Evolutionary conservation across 1,140 invertebrate genomes (phyloP).

Genomic region (Eumeta japonica): DNA sequence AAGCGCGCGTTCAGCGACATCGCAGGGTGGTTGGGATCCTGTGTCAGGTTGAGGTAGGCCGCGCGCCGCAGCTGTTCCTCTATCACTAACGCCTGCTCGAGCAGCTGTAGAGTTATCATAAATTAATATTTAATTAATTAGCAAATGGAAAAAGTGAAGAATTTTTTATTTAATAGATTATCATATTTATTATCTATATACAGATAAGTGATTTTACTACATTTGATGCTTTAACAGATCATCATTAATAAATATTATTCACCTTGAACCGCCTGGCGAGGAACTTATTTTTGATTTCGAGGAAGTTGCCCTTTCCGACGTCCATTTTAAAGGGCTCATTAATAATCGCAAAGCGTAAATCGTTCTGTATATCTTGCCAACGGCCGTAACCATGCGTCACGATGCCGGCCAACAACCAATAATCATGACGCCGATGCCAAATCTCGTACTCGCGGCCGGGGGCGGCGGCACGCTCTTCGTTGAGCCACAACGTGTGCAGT

Average conservation of each 20-base stretch:
- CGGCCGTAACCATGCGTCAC: slow-evolving; percentile 98
- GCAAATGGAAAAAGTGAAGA: no score
- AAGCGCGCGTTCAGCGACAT: slow-evolving; percentile 96
- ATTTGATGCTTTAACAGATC: slow-evolving; percentile 5
- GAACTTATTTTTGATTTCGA: slow-evolving; percentile 99
- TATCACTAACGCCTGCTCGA: slow-evolving; percentile 98
- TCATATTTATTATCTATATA: not conserved
- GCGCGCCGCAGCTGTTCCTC: slow-evolving; percentile 97
- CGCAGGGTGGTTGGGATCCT: slow-evolving; percentile 95
- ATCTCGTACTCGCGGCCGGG: slow-evolving; percentile 93
- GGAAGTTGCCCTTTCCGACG: slow-evolving; percentile 94
- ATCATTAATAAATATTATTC: slow-evolving; percentile 9
- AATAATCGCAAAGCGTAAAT: slow-evolving; percentile 94
- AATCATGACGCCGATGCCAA: slow-evolving; percentile 97
- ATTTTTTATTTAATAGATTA: no score
- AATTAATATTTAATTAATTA: no score
- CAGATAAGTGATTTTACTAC: not conserved
- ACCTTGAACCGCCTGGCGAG: slow-evolving; percentile 96
- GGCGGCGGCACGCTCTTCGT: slow-evolving; percentile 87
- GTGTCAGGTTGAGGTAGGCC: slow-evolving; percentile 94
- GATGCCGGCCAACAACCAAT: slow-evolving; percentile 98
- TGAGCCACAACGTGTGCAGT: slow-evolving; percentile 94
- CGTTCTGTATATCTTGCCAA: slow-evolving; percentile 99
- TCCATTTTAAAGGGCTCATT: slow-evolving; percentile 98
- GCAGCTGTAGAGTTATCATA: slow-evolving; percentile 62